Evolutionary conservation across 2,888 invertebrate species (phyloP).

Genomic region (Polyommatus iphigenia): DNA sequence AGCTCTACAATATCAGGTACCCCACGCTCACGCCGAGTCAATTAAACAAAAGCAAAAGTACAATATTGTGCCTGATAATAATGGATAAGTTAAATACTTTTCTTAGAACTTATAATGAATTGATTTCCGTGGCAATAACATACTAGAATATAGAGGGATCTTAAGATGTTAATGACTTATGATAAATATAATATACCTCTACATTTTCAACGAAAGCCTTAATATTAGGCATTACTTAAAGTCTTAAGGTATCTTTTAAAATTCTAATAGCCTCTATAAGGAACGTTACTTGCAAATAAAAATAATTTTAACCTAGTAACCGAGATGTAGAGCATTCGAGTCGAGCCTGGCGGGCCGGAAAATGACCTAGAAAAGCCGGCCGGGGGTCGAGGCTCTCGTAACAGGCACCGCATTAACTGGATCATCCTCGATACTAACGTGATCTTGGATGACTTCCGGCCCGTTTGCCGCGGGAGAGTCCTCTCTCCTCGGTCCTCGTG

Average conservation of each 20-base stretch:
- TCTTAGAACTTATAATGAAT: too few relatives aligned
- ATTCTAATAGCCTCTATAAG: background rate
- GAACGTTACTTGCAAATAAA: slow-evolving; percentile 22
- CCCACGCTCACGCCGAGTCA: background rate
- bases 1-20: background rate
- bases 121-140: too few relatives aligned
- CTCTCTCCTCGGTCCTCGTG: background rate
- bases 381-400: slow-evolving; percentile 5
- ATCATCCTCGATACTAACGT: background rate
- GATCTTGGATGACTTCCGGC: background rate
- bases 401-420: background rate
- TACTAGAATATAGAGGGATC: too few relatives aligned
- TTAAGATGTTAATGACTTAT: too few relatives aligned
- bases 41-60: slow-evolving; percentile 3
- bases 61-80: background rate
- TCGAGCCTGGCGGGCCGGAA: slow-evolving; percentile 7
- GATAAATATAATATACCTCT: too few relatives aligned
- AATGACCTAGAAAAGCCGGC: slow-evolving; percentile 24
- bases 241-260: too few relatives aligned
- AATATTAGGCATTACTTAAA: too few relatives aligned
- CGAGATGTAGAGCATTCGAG: slow-evolving; percentile 9
- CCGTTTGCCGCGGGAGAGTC: background rate
- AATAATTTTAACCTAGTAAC: slow-evolving; percentile 29
- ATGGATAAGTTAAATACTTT: too few relatives aligned
- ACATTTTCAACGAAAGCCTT: too few relatives aligned